phyloP scores from a whole-genome alignment of 30 jellyfish, hydroid and myxozoan species.

The Aurelia aurita region DNA sequence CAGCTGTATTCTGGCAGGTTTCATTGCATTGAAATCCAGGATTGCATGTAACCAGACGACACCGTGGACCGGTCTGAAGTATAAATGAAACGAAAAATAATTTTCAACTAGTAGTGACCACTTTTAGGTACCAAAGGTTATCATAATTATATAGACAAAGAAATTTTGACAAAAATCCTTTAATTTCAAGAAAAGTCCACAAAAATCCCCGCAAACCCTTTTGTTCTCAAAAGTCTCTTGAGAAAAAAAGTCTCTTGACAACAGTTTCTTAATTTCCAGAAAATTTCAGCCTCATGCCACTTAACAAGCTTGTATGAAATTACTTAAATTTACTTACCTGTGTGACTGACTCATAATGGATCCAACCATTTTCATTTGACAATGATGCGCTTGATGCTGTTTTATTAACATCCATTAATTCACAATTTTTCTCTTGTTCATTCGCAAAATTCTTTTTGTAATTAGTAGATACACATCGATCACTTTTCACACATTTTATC shows the following conservation, averaged over 20 bases:
- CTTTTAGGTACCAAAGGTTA: too few relatives aligned
- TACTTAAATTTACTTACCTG: not conserved
- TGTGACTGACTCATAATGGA: not conserved
- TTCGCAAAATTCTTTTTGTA: not conserved
- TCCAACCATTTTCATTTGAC: not conserved
- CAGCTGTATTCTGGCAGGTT: not conserved
- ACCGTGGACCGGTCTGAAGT: slow-evolving; percentile 38
- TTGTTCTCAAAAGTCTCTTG: too few relatives aligned
- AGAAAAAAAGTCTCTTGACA: too few relatives aligned
- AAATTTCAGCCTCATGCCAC: too few relatives aligned
- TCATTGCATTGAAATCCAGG: slow-evolving; percentile 12
- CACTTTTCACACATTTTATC: not conserved
- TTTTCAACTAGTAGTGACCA: too few relatives aligned
- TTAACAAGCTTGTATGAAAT: too few relatives aligned
- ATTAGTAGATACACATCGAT: not conserved
- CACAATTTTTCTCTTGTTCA: not conserved
- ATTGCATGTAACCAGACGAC: slow-evolving; percentile 21
- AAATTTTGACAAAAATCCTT: too few relatives aligned
- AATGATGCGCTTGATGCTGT: not conserved
- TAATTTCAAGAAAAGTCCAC: too few relatives aligned
- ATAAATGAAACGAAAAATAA: too few relatives aligned
- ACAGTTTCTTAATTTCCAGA: too few relatives aligned
- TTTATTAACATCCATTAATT: not conserved
- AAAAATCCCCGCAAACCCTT: too few relatives aligned
- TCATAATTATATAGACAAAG: too few relatives aligned